Conservation (phyloP, 2,888 invertebrate species). For the Noctua pronuba region DNA sequence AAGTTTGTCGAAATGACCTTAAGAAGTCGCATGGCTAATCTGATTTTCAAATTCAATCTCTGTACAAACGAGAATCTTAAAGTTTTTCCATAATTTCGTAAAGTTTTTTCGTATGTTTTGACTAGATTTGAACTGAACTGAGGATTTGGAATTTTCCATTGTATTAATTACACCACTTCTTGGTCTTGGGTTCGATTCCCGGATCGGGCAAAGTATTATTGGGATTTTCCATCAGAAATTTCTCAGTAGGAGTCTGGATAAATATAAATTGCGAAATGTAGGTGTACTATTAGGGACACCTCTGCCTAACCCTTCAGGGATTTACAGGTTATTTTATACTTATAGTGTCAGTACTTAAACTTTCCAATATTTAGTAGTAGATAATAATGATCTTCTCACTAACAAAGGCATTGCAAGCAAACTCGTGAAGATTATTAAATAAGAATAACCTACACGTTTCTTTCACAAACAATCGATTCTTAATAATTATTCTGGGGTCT, state of each 20-base stretch:
- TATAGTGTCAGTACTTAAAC: background rate
- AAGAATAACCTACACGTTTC: background rate
- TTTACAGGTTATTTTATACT: too few relatives aligned
- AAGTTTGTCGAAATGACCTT: conserved; percentile 62
- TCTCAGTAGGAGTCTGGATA: too few relatives aligned
- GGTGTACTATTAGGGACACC: too few relatives aligned
- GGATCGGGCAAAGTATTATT: too few relatives aligned
- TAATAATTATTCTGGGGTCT: background rate
- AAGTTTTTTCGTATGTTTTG: conserved; percentile 39
- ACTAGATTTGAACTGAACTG: background rate
- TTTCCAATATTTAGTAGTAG: background rate
- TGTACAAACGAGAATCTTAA: conserved; percentile 27
- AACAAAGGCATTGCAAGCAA: background rate
- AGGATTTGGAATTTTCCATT: background rate
- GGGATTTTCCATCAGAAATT: too few relatives aligned
- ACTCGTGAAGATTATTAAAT: background rate
- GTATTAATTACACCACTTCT: background rate
- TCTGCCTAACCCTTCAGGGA: too few relatives aligned
- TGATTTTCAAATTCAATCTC: conserved; percentile 64
- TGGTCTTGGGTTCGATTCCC: too few relatives aligned
- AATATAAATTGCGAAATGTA: too few relatives aligned
- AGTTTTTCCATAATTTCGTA: conserved; percentile 34
- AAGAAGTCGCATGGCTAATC: conserved; percentile 62
- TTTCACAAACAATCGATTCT: background rate
- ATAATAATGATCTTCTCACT: background rate